Evolutionary conservation across 2,888 invertebrate species (phyloP), one percentile per base, ranked within the genome.

Genomic region (Spilosoma lubricipeda): DNA sequence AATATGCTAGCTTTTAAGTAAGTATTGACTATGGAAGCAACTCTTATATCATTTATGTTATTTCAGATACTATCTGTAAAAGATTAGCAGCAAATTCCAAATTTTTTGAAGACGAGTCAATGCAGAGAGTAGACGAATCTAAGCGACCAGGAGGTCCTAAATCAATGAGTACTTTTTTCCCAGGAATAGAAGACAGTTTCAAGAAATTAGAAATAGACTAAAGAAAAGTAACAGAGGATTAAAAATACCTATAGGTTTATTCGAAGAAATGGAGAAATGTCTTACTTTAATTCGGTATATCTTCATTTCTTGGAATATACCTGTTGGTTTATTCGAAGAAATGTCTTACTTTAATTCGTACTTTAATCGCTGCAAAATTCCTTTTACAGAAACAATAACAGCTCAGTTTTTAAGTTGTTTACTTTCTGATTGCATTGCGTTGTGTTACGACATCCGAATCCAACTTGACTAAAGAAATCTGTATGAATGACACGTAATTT

Each of bases 181-280:
- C 90, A 1, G 87, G 89, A 15, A 76, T 91, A 52, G 93, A 91
- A 76, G 85, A 81, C 9, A 87, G 86, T 27, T 93, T 93, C 72
- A 92, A 91, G 76, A 89, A 88, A 56, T 81, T 93, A 59, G 86
- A 89, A 79, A 93, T 93, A 74, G 93, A 93, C 83, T 93, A 82
- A 82, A 70, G 30, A 11, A 11, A 9, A 27, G 27, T 27, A 27
- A 9, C 18, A 48, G 11, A 13, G 1, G 42, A 15, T 3, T 59
- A 27, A 15, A 59, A 13, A 15, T 9, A 4, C 3, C 56, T 23
- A 5, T 23, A 23, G 8, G 23, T n/a, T 13, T 27, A 11, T n/a
- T 56, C 9, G 7, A n/a, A n/a, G 56, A 56, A 9, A 59, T 27
- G 56, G 15, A 59, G 27, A 27, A 13, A n/a, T 13, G 3, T 59